These are phyloP conservation scores for Actinia equina DNA, from an alignment of 64 coral and sea anemone genomes.

Conservation along the genomic window DNA sequence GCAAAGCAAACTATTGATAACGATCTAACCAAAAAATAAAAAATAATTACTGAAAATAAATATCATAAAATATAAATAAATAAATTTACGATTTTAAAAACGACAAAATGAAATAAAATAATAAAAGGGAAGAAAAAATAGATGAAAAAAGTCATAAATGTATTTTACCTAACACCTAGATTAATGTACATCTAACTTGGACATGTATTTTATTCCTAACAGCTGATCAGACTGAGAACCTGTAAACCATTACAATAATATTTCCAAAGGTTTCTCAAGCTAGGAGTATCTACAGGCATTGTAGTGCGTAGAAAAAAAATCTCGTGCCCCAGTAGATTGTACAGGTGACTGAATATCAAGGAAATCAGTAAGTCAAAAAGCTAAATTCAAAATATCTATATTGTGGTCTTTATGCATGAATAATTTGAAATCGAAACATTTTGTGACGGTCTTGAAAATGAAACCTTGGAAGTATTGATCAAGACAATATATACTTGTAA, in stretches of 20 bases:
- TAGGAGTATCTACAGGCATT: not conserved
- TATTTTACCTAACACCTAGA: not conserved
- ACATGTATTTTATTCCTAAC: not conserved
- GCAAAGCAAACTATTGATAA: no score
- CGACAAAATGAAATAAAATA: not conserved
- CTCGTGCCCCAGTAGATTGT: not conserved
- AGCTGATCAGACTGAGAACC: not conserved
- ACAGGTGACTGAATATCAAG: not conserved
- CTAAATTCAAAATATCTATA: not conserved
- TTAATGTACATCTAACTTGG: not conserved
- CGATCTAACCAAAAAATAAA: no score
- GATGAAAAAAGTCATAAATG: not conserved
- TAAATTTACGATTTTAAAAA: not conserved
- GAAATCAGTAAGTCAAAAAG: not conserved
- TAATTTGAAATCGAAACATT: constrained; percentile 12
- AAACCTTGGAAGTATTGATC: not conserved
- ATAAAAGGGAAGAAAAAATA: not conserved
- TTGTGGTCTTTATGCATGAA: not conserved
- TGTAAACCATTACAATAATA: no score
- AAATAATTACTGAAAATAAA: not conserved
- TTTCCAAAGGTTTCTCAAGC: not conserved
- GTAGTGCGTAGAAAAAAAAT: not conserved
- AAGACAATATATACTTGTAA: not conserved
- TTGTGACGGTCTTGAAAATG: not conserved
- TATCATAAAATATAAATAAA: not conserved